Conservation (phyloP, 2,888 invertebrate genomes). For the Brachypalpus laphriformis region DNA sequence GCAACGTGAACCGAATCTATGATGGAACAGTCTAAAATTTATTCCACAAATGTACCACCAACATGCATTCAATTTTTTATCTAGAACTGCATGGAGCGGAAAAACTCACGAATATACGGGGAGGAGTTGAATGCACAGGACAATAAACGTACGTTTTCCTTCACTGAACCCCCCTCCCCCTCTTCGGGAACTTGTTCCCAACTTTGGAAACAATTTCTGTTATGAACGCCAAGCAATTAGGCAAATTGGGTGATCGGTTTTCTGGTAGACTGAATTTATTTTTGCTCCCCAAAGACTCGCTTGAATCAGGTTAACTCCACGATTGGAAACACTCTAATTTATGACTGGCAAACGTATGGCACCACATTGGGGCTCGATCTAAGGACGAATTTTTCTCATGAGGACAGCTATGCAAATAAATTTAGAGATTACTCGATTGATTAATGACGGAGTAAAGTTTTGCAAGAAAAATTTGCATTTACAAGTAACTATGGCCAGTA, state of each 20-base stretch:
- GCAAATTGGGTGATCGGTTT: slow-evolving; percentile 53
- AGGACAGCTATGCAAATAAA: slow-evolving; percentile 8
- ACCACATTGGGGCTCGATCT: not conserved
- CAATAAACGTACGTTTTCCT: not conserved
- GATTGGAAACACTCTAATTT: slow-evolving; percentile 43
- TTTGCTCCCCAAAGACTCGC: not conserved
- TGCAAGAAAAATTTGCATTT: slow-evolving; percentile 31
- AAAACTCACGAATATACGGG: not conserved
- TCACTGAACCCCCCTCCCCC: not conserved
- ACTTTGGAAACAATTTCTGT: slow-evolving; percentile 7
- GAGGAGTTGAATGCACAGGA: slow-evolving; percentile 8
- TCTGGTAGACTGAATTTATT: slow-evolving; percentile 17
- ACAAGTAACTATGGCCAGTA: not conserved
- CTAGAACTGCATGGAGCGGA: not conserved
- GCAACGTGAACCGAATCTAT: slow-evolving; percentile 51
- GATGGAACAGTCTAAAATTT: slow-evolving; percentile 25
- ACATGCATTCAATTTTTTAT: not conserved
- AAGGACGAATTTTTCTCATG: not conserved
- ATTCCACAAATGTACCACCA: slow-evolving; percentile 38
- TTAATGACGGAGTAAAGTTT: slow-evolving; percentile 24
- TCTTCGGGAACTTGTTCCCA: not conserved
- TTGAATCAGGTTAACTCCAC: slow-evolving; percentile 5
- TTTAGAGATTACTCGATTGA: slow-evolving; percentile 40
- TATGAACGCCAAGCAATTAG: slow-evolving; percentile 49
- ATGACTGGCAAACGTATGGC: slow-evolving; percentile 13